Percentiles rank a stretch among this genome's conserved stretches.
Conservation (phyloP, 2,113 vertebrate genomes). For the Alligator sinensis region DNA sequence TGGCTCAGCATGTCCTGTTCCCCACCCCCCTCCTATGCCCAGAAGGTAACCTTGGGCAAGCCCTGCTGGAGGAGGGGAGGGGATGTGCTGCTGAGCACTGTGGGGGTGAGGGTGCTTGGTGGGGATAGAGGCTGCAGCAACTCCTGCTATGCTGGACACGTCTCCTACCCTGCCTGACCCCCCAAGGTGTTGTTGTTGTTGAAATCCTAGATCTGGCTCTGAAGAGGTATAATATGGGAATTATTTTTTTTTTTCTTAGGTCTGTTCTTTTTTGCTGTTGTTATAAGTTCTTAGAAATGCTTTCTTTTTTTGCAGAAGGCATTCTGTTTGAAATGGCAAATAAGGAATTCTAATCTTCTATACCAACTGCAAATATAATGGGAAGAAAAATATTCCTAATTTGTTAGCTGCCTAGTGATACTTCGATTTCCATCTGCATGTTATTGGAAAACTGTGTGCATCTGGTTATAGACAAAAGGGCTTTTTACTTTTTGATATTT, state of each 20-base stretch:
- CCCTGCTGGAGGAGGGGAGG: too few species aligned
- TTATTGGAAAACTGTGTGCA: neutral
- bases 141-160: too few species aligned
- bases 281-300: neutral
- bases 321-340: neutral
- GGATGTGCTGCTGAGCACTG: too few species aligned
- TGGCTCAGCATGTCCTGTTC: too few species aligned
- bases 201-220: neutral
- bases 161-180: too few species aligned
- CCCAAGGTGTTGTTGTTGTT: too few species aligned
- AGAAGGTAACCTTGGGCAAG: too few species aligned
- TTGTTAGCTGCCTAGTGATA: neutral
- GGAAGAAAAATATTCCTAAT: neutral
- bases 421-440: neutral
- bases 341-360: neutral
- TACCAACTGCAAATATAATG: neutral
- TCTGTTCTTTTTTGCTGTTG: slow-evolving; percentile 18
- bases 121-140: too few species aligned
- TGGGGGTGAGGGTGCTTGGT: too few species aligned
- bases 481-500: neutral
- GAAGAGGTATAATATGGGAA: slow-evolving; percentile 21
- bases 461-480: neutral
- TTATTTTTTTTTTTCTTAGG: slow-evolving; percentile 11
- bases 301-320: neutral
- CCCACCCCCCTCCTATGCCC: too few species aligned